Evolutionary conservation across 1,140 invertebrate species (phyloP).

Genomic region (Anastrepha ludens): DNA sequence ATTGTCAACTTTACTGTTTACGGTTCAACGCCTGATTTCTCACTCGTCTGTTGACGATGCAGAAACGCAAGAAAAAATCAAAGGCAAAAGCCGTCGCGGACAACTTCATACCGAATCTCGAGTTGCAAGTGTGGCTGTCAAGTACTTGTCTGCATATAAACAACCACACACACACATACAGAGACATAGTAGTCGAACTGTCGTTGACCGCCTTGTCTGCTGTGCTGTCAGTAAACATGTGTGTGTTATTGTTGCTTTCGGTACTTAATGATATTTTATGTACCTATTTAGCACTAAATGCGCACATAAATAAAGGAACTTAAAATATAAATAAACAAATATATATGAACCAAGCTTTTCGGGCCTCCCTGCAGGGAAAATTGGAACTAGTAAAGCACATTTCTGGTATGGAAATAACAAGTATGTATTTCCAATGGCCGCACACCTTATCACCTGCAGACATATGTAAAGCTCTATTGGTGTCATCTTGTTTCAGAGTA

Average conservation of each 20-base stretch:
- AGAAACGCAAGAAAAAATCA: conserved; percentile 2
- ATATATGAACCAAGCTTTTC: neutral
- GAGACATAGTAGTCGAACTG: neutral
- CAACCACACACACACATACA: neutral
- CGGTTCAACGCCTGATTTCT: conserved; percentile 38
- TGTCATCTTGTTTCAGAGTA: too few relatives aligned
- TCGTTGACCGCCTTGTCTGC: neutral
- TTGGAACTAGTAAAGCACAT: too few relatives aligned
- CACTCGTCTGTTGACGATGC: neutral
- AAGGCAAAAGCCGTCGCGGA: neutral
- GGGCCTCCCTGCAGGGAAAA: neutral
- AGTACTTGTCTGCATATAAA: neutral
- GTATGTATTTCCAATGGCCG: too few relatives aligned
- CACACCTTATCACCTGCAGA: too few relatives aligned
- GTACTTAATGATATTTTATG: conserved; percentile 34
- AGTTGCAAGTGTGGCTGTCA: neutral
- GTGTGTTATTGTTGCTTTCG: neutral
- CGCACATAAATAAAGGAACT: conserved; percentile 26
- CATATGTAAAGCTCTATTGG: too few relatives aligned
- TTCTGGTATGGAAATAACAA: too few relatives aligned
- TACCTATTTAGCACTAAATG: conserved; percentile 39
- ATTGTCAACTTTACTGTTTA: conserved; percentile 46
- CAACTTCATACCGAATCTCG: neutral
- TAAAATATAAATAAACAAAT: neutral
- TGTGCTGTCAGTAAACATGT: too few relatives aligned